These are phyloP conservation scores for Cassiopea andromeda DNA, from an alignment of 30 jellyfish, hydroid and myxozoan genomes.

Conservation along the genomic window DNA sequence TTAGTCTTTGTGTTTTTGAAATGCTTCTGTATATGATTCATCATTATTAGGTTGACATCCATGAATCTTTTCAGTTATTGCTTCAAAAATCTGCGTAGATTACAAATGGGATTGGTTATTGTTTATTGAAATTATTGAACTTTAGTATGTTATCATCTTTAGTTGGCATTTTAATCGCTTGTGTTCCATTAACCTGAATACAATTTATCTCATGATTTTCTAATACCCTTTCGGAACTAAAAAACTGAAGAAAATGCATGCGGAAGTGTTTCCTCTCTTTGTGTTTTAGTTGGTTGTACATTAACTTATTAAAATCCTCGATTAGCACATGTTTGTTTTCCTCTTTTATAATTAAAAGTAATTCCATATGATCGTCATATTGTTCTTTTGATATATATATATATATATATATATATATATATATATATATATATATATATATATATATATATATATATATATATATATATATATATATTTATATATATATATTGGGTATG, in stretches of 20 bases:
- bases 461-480: slow-evolving; percentile 20
- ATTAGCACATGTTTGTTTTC: slow-evolving; percentile 57
- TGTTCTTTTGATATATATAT: slow-evolving; percentile 33
- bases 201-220: slow-evolving; percentile 37
- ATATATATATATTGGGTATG: no score
- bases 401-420: no score
- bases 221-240: background rate
- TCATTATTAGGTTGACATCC: slow-evolving; percentile 12
- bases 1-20: slow-evolving; percentile 39
- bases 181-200: slow-evolving; percentile 36
- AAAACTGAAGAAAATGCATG: slow-evolving; percentile 65
- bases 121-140: slow-evolving; percentile 46
- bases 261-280: slow-evolving; percentile 38
- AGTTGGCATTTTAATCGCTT: slow-evolving; percentile 48
- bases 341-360: slow-evolving; percentile 41
- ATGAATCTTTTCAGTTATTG: slow-evolving; percentile 27
- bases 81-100: slow-evolving; percentile 59
- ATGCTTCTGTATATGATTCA: slow-evolving; percentile 4
- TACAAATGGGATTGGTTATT: slow-evolving; percentile 28
- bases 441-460: no score
- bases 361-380: slow-evolving; percentile 23
- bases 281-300: slow-evolving; percentile 34
- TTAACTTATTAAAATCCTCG: slow-evolving; percentile 11
- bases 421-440: no score
- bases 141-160: slow-evolving; percentile 16